Conservation (phyloP, 2,113 vertebrate species). For the Actinemys pallida region DNA sequence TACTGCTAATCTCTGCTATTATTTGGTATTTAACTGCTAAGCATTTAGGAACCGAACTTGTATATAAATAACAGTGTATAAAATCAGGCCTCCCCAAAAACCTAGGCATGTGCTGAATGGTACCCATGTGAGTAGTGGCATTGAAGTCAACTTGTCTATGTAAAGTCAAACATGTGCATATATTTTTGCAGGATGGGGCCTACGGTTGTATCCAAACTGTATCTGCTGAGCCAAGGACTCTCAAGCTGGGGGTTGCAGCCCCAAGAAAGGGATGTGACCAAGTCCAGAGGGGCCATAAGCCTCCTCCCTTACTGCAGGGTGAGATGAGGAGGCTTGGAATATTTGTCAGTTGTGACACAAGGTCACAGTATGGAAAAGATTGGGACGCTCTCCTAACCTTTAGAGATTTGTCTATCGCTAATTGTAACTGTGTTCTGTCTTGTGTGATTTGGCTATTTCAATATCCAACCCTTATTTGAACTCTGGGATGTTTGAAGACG, state of each 20-base stretch:
- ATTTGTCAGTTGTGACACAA: neutral
- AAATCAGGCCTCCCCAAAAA: neutral
- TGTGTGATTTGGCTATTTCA: constrained; percentile 8
- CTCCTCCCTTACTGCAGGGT: neutral
- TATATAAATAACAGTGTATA: neutral
- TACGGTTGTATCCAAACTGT: neutral
- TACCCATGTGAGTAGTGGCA: neutral
- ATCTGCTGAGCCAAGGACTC: neutral
- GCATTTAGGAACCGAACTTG: neutral
- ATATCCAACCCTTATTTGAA: constrained; percentile 12
- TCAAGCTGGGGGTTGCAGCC: neutral
- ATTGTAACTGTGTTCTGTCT: neutral
- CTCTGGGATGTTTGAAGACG: neutral
- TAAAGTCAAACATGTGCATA: neutral
- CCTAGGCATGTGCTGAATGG: rapidly evolving
- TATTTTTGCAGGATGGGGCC: neutral
- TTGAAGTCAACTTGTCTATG: neutral
- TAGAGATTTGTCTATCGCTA: neutral
- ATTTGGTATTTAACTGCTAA: neutral
- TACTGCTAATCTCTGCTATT: neutral
- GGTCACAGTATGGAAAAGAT: neutral
- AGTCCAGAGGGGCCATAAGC: neutral
- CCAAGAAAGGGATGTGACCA: neutral
- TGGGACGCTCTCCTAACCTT: neutral
- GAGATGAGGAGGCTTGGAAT: neutral